A percentile compares a stretch with the other conserved stretches of the same genome.
Conservation (phyloP, 2,888 invertebrate species). For the Diploptera punctata region DNA sequence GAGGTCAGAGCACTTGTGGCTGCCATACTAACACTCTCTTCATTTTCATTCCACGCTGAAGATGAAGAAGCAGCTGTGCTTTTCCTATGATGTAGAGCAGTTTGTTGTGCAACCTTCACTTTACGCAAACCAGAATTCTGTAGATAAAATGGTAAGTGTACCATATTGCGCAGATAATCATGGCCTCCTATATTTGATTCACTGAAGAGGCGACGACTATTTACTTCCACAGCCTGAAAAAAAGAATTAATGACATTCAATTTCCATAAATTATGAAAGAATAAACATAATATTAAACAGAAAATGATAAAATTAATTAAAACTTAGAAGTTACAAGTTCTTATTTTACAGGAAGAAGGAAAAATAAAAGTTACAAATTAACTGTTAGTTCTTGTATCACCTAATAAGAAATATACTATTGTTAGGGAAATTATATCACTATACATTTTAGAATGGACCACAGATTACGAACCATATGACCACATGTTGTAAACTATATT, state of each 20-base stretch:
- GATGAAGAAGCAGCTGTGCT: slow-evolving; percentile 47
- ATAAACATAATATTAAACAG: too few species aligned
- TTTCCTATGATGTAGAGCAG: slow-evolving; percentile 65
- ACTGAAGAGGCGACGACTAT: slow-evolving; percentile 84
- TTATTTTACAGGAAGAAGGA: too few species aligned
- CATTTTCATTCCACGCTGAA: slow-evolving; percentile 58
- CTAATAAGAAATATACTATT: too few species aligned
- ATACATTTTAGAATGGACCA: too few species aligned
- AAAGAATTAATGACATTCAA: neutral
- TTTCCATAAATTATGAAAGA: too few species aligned
- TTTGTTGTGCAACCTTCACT: slow-evolving; percentile 86
- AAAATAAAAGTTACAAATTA: too few species aligned
- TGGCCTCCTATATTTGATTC: slow-evolving; percentile 95
- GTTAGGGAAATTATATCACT: too few species aligned
- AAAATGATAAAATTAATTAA: too few species aligned
- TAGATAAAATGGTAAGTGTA: slow-evolving; percentile 96
- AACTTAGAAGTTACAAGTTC: too few species aligned
- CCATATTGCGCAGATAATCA: slow-evolving; percentile 93
- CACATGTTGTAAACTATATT: too few species aligned
- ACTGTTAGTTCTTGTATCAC: too few species aligned
- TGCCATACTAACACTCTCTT: slow-evolving; percentile 58
- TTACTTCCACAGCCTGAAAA: slow-evolving; percentile 82
- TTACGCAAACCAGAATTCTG: slow-evolving; percentile 95
- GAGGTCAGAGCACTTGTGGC: slow-evolving; percentile 58
- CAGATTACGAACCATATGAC: too few species aligned